A percentile compares a stretch with the other conserved stretches of the same genome.
Conservation (phyloP, 2,797 vertebrate genomes). For the Trematomus bernacchii region DNA sequence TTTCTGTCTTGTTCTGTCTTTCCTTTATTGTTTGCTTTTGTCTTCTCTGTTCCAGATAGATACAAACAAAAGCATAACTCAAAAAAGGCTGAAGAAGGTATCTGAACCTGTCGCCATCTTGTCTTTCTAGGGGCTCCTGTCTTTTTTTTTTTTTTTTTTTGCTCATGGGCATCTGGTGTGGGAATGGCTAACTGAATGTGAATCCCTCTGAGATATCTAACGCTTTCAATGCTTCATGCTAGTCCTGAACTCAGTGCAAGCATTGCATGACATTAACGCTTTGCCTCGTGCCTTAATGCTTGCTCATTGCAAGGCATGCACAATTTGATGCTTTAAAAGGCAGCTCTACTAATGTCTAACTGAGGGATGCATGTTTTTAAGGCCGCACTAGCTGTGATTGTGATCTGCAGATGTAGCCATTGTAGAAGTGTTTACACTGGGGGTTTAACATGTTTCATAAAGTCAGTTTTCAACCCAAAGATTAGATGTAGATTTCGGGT, state of each 20-base stretch:
- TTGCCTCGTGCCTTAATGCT: constrained; percentile 35
- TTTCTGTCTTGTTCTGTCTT: constrained; percentile 79
- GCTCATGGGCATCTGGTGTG: constrained; percentile 43
- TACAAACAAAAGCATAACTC: constrained; percentile 95
- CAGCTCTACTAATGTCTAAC: constrained; percentile 29
- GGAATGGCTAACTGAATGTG: constrained; percentile 64
- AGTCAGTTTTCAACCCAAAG: not conserved
- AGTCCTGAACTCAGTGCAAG: constrained; percentile 41
- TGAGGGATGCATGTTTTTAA: constrained; percentile 63
- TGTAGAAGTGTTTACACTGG: constrained; percentile 49
- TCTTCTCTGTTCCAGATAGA: constrained; percentile 92
- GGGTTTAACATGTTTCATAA: not conserved
- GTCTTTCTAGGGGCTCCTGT: constrained; percentile 59
- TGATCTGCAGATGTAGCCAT: constrained; percentile 55
- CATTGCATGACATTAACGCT: constrained; percentile 76
- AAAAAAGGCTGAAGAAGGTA: constrained; percentile 91
- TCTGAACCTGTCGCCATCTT: constrained; percentile 83
- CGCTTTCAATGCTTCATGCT: constrained; percentile 50
- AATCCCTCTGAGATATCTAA: constrained; percentile 33
- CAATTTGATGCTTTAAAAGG: constrained; percentile 27
- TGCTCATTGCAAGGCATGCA: constrained; percentile 55
- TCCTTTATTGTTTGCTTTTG: constrained; percentile 83
- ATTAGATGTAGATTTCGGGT: not conserved
- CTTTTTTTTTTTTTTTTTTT: constrained; percentile 47
- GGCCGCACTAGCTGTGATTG: constrained; percentile 44